phyloP scores from a whole-genome alignment of 2,113 vertebrate genomes.

The Passer domesticus region DNA sequence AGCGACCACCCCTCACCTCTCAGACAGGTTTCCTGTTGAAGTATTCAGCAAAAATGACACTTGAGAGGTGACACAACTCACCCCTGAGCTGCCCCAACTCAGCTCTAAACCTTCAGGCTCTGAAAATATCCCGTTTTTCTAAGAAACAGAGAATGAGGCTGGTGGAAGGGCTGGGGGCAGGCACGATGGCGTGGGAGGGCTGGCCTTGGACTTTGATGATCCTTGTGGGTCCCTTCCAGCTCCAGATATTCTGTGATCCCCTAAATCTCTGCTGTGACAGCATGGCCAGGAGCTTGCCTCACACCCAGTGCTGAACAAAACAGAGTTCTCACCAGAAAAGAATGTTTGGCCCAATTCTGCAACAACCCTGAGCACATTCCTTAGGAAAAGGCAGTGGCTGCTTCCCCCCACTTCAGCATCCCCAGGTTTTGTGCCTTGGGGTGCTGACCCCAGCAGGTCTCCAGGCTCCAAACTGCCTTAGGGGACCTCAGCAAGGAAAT shows the following conservation, averaged over 20 bases:
- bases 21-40: not conserved
- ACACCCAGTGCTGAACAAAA: not conserved
- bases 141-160: not conserved
- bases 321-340: constrained; percentile 40
- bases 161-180: not conserved
- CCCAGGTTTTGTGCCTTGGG: not conserved
- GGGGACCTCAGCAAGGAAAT: not conserved
- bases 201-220: accelerated
- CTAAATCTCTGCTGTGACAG: not conserved
- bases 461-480: accelerated
- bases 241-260: not conserved
- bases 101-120: not conserved
- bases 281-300: not conserved
- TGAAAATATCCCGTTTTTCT: accelerated
- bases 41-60: not conserved
- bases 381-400: not conserved
- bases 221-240: not conserved
- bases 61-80: not conserved
- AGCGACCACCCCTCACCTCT: not conserved
- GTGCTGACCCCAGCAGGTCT: accelerated
- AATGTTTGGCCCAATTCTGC: constrained; percentile 29
- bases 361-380: not conserved
- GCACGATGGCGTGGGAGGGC: not conserved
- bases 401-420: not conserved
- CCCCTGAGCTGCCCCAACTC: not conserved